These are phyloP conservation scores for Drosophila nannoptera DNA, from an alignment of 1,140 invertebrate genomes.

Conservation along the genomic window DNA sequence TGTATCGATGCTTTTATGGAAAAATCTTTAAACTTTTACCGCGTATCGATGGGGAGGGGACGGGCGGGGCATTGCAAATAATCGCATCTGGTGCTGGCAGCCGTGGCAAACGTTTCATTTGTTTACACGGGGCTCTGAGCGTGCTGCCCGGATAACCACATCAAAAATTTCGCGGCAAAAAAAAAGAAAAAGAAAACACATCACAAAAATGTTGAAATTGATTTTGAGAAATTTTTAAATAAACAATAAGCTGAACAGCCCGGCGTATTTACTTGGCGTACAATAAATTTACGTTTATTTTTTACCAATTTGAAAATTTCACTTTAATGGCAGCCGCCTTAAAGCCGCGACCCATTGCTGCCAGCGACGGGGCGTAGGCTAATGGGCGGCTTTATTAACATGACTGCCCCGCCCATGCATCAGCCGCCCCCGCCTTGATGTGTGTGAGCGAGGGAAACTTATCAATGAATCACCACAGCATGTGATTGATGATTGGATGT, in stretches of 20 bases:
- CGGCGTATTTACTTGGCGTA: conserved; percentile 50
- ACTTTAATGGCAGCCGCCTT: conserved; percentile 54
- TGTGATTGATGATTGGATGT: conserved; percentile 75
- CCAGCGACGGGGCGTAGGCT: conserved; percentile 36
- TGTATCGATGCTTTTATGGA: conserved; percentile 25
- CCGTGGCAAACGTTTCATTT: conserved; percentile 60
- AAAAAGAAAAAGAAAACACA: neutral
- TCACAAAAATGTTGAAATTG: conserved; percentile 61
- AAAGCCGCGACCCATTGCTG: conserved; percentile 32
- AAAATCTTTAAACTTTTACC: conserved; percentile 44
- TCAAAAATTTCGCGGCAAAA: conserved; percentile 67
- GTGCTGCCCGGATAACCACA: conserved; percentile 70
- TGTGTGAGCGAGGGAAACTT: conserved; percentile 43
- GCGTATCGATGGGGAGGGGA: conserved; percentile 4
- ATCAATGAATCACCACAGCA: conserved; percentile 75
- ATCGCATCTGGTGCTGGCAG: conserved; percentile 60
- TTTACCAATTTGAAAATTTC: conserved; percentile 14
- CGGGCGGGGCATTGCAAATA: conserved; percentile 1
- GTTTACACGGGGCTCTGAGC: conserved; percentile 59
- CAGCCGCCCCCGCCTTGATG: conserved; percentile 11
- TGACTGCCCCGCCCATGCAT: conserved; percentile 58
- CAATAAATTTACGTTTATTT: conserved; percentile 36
- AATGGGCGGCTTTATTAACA: conserved; percentile 74
- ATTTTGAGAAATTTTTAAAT: conserved; percentile 73
- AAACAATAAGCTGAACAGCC: conserved; percentile 50